Base-by-base conservation (phyloP, 2,888 invertebrate genomes). In the Elegia similella region DNA sequence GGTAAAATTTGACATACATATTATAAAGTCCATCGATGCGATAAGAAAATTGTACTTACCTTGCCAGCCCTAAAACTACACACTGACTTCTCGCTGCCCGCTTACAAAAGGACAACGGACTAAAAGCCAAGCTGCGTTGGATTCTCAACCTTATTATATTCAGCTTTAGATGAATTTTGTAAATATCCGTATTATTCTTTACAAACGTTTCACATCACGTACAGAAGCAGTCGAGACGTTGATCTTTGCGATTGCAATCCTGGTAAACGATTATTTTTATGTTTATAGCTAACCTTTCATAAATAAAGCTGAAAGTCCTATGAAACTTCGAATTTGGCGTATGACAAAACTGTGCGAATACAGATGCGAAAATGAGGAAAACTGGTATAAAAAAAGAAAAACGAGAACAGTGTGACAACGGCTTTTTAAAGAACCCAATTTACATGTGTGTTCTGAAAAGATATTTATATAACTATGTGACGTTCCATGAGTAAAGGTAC, bases 221-320 rank as follows among this genome's bases (percentile, higher is more conserved):
- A 54, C 58, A 38, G 32, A 32, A 32, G 38, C 38, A 56, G 17
- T 54, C 47, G 42, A 23, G 52, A 42, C 30, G 34, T 46, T 59
- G 58, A 54, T 23, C 56, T 47, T 47, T 13, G 50, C 52, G 54
- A 57, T 56, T 64, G 66, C 64, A 62, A 60, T 65, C 66, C 61
- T 55, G 32, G 59, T 54, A 62, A 62, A 67, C 64, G 64, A 65
- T 68, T 66, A 66, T 64, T 61, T 65, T 66, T 61, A 68, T 62
- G 59, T 63, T 64, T 63, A 65, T 60, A 38, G 62, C 47, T 57
- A 44, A 58, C 53, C 63, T 60, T 60, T 59, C 56, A 56, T 52
- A 52, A 54, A 56, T 55, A 56, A 48, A 58, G 57, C 52, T 55
- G 47, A 50, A 61, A 65, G 59, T 59, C 59, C 47, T 43, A 55